Conservation (phyloP, 1,140 invertebrate species). For the Periplaneta americana region DNA sequence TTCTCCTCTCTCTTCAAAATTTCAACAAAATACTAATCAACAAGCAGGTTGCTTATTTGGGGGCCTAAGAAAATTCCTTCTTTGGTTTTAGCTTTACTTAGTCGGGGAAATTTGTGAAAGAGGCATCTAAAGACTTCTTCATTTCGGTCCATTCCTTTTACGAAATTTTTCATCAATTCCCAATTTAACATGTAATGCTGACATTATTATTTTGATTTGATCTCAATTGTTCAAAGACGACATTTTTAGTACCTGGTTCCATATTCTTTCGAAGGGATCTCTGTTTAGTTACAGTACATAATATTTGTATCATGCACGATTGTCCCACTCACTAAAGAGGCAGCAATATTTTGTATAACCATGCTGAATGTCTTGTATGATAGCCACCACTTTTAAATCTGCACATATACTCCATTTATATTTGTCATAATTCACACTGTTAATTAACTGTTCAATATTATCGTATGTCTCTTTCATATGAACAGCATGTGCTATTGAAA, state of each 20-base stretch:
- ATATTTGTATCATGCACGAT: constrained; percentile 16
- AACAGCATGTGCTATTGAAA: constrained; percentile 6
- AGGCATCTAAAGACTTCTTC: background rate
- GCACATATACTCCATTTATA: constrained; percentile 11
- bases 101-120: constrained; percentile 1
- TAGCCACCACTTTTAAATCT: constrained; percentile 15
- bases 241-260: background rate
- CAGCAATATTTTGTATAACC: constrained; percentile 24
- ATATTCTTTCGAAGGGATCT: constrained; percentile 11
- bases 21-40: too few species aligned
- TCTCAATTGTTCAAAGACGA: constrained; percentile 13
- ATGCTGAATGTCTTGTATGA: constrained; percentile 18
- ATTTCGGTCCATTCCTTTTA: constrained; percentile 1
- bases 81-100: too few species aligned
- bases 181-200: constrained; percentile 17
- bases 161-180: constrained; percentile 19
- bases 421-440: background rate
- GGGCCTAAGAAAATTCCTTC: too few species aligned
- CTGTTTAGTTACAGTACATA: constrained; percentile 14
- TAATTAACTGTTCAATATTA: constrained; percentile 6
- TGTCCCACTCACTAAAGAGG: constrained; percentile 25
- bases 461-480: constrained; percentile 16
- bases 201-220: constrained; percentile 19
- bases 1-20: too few species aligned
- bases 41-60: too few species aligned